Evolutionary conservation across 2,797 vertebrate species (phyloP), one percentile per base, ranked within the genome.

Genomic region (Selene dorsalis): DNA sequence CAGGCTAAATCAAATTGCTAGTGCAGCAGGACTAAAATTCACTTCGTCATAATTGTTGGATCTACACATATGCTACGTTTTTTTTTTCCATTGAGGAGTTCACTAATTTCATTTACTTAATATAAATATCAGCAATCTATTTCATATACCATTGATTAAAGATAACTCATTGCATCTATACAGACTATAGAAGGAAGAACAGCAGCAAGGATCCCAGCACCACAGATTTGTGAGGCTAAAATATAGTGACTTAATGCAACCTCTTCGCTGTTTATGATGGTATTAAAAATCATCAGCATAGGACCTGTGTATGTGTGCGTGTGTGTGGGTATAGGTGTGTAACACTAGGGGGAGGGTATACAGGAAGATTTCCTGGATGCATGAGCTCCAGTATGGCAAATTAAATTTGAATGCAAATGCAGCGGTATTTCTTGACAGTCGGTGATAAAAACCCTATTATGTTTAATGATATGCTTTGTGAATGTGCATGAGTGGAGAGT

Each of bases 371-470:
- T 94, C 93, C 88, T 92, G 94, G 93, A 92, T 94, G 93, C 92
- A 91, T 89, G 91, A 91, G 92, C 91, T 93, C 91, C 92, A 87
- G 93, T 92, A 94, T 85, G 93, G 92, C 91, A 95, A 95, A 95
- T 95, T 94, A 95, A 95, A 95, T 95, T 94, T 93, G 92, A 94
- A 95, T 95, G 94, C 94, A 95, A 95, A 95, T 95, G 93, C 92
- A 93, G 93, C 90, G 73, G 92, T 94, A 94, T 95, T 95, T 91
- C 92, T 92, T 94, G 94, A 95, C 94, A 94, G 94, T 92, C 76
- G 65, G 92, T 94, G 94, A 95, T 95, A 95, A 95, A 95, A 95
- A 92, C 92, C 94, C 94, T 93, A 94, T 95, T 95, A 94, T 94
- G 94, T 95, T 94, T 95, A 95, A 95, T 95, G 93, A 95, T 94